Evolutionary conservation across 2,113 vertebrate genomes (phyloP), one percentile per base, ranked within the genome.

Genomic region (Callionymus lyra): DNA sequence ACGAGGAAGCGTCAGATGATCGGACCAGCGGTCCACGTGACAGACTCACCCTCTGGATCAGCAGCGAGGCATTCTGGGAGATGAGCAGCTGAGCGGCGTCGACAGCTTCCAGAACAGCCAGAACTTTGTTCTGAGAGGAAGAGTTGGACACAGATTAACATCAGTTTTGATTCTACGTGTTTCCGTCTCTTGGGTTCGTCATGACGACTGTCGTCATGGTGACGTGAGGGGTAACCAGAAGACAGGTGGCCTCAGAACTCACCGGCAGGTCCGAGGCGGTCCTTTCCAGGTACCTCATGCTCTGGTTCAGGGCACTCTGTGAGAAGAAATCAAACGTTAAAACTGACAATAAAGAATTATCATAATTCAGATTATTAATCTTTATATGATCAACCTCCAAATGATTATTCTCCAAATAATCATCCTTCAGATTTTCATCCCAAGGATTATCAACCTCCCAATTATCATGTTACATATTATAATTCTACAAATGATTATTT

Each of bases 71-170:
- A 0, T 89, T 89, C 9, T 85, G 77, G 59, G 79, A 87, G 63
- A 97, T 83, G 50, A 95, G 89, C 44, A 68, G 38, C 75, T 98
- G 92, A 9, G 89, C 87, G 19, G 80, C 65, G 46, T 93, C 85
- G 52, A 95, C 74, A 47, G 82, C 69, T 0, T 57, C 32, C 10
- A 96, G 62, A 38, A 89, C 75, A 10, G 70, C 73, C 36, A 61
- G 50, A 43, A 94, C 81, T 78, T 86, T 89, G 39, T 74, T 77
- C 94, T 98, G 56, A 8, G 32, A 37, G 59, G 21, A 16, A 31
- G 4, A 60, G n/a, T 17, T 4, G n/a, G 2, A 9, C 11, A 12
- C 6, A 16, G 10, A 12, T 16, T 43, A 5, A 14, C 8, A 31
- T 2, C 3, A 4, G 13, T 31, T 6, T 42, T 18, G 18, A 18